Evolutionary conservation across 2,113 vertebrate genomes (phyloP).

Genomic region (Mustelus asterias): DNA sequence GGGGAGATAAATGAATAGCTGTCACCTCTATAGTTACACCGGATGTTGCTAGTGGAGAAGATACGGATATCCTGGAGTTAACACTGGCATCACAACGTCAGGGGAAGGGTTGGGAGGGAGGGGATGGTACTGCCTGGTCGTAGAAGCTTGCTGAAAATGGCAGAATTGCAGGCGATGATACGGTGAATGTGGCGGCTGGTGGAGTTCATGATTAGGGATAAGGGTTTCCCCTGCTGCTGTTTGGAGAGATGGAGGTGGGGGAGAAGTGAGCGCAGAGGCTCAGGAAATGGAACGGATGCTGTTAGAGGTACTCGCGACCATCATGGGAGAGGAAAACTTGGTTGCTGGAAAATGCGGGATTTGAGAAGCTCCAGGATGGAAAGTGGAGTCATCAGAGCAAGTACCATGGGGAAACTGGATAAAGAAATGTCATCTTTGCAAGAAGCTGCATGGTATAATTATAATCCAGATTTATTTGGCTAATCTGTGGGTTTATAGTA

Average conservation of each 20-base stretch:
- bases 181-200: not conserved
- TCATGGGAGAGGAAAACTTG: not conserved
- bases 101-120: not conserved
- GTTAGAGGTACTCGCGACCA: not conserved
- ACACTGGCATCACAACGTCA: not conserved
- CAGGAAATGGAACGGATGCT: not conserved
- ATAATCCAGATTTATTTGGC: not conserved
- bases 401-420: not conserved
- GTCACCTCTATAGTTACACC: not conserved
- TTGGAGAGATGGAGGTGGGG: not conserved
- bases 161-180: not conserved
- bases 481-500: not conserved
- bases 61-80: not conserved
- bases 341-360: not conserved
- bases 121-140: not conserved
- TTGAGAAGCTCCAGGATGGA: not conserved
- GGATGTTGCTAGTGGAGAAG: not conserved
- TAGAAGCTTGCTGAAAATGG: not conserved
- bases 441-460: not conserved
- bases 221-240: not conserved
- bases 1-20: not conserved
- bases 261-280: not conserved
- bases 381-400: not conserved
- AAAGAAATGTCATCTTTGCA: not conserved
- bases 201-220: not conserved